Base-by-base conservation (phyloP, 2,113 vertebrate species). In the Rhizomys pruinosus region DNA sequence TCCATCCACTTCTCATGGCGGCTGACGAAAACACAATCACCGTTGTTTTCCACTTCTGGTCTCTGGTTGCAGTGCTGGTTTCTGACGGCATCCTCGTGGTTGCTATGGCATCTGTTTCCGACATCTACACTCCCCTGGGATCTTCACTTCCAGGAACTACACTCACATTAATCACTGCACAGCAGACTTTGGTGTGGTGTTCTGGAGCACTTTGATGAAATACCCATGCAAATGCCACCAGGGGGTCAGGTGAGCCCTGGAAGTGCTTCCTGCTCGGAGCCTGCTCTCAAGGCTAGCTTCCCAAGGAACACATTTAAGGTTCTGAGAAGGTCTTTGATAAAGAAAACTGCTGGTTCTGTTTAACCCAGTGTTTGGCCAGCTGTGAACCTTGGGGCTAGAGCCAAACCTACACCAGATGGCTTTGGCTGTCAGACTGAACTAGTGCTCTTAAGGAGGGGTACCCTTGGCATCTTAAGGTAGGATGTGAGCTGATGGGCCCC, bases 131-230 rank as follows among this genome's bases (percentile, higher is more conserved):
- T 72, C 87, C 17, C 57, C 29, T 77, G 74, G 79, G 79, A 91
- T 61, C 94, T 96, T 73, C 61, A 85, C 76, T 87, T 87, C 92
- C 44, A 92, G 77, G 80, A 95, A 96, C 82, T 44, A 84, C 29
- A 89, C 7, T 57, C 32, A 25, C 9, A 92, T 86, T 87, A 76
- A 79, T 92, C 94, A 90, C 27, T 93, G 92, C 84, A 81, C 78
- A 95, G 80, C 82, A 69, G 84, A 96, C 66, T 44, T 87, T 10
- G 7, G 7, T 1, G 29, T 11, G 34, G 59, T 59, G 32, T 82
- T 82, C 32, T 79, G 81, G 64, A 90, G 37, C 42, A 78, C 59
- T 71, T 77, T 74, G 34, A 71, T 90, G 69, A 92, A 85, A 42
- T 39, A 86, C 25, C 78, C 42, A 76, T 44, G 59, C 55, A 15